phyloP scores from a whole-genome alignment of 53 echinoderm and acorn worm species.

The Echinometra lucunter region DNA sequence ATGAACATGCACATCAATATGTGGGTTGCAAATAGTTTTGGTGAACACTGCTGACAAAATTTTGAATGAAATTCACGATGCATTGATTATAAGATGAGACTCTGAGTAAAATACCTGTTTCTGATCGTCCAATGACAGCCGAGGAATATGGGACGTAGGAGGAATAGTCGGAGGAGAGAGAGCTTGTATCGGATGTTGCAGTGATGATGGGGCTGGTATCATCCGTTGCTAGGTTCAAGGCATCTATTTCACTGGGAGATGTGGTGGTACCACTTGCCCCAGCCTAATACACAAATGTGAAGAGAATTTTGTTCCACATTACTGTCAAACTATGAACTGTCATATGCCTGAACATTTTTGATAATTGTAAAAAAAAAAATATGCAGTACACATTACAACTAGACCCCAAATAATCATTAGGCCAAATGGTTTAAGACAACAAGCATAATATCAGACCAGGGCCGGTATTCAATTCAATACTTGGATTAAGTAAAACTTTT shows the following conservation, averaged over 20 bases:
- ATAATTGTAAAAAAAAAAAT: no score
- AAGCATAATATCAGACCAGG: no score
- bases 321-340: neutral
- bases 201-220: slow-evolving; percentile 80
- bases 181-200: slow-evolving; percentile 73
- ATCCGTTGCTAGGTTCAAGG: slow-evolving; percentile 73
- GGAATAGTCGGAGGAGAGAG: slow-evolving; percentile 73
- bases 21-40: no score
- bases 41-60: no score
- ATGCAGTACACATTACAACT: no score
- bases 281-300: slow-evolving; percentile 49
- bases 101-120: slow-evolving; percentile 13
- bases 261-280: slow-evolving; percentile 82
- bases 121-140: slow-evolving; percentile 69
- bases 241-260: slow-evolving; percentile 74
- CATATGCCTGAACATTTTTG: no score
- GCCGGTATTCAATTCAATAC: no score
- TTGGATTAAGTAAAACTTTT: no score
- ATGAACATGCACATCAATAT: no score
- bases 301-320: neutral
- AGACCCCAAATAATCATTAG: no score
- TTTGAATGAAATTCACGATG: neutral
- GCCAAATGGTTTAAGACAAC: no score
- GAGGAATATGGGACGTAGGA: slow-evolving; percentile 74
- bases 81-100: neutral